Base-by-base conservation (phyloP, 2,888 invertebrate species). In the Ditula angustiorana region DNA sequence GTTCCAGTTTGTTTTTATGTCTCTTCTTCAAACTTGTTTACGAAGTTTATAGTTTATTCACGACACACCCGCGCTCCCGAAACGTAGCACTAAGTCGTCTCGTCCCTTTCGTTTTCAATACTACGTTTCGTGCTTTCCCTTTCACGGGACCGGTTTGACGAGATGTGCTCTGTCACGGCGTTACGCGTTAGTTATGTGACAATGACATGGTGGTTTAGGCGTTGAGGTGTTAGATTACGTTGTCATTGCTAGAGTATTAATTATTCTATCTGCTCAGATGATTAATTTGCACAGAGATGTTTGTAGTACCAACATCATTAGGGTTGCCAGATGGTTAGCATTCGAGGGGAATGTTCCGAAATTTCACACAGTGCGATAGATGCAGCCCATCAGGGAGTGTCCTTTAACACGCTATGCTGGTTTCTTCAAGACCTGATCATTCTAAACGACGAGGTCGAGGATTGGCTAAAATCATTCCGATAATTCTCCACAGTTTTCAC, bases 71-170 rank as follows among this genome's bases (percentile, higher is more conserved):
- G 50, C 30, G 10, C 19, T 2, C 19, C 30, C n/a, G 21, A 50
- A 50, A 50, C 5, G 7, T 5, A 28, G 28, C 37, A 8, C 50
- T 44, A 57, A 57, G 57, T 57, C 44, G 50, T 52, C 3, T 30
- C 33, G 57, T 63, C 57, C 63, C 63, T 63, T 63, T 63, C 63
- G 26, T 57, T 63, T 63, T 58, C 57, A 50, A 44, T 63, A 63
- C 50, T 24, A 63, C 50, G 49, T 33, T 26, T 44, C 26, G 19
- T 52, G 44, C 44, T 63, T 58, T 62, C 62, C 49, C 56, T 62
- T 62, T 62, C 56, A 19, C 24, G 11, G 8, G 23, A 57, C 49
- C 49, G 41, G 62, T 57, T 62, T 30, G 13, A 21, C 47, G 5
- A 50, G 19, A 30, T 21, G 11, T 47, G 24, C 41, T 41, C 37